Evolutionary conservation across 2,113 vertebrate species (phyloP).

Genomic region (Phoxinus phoxinus): DNA sequence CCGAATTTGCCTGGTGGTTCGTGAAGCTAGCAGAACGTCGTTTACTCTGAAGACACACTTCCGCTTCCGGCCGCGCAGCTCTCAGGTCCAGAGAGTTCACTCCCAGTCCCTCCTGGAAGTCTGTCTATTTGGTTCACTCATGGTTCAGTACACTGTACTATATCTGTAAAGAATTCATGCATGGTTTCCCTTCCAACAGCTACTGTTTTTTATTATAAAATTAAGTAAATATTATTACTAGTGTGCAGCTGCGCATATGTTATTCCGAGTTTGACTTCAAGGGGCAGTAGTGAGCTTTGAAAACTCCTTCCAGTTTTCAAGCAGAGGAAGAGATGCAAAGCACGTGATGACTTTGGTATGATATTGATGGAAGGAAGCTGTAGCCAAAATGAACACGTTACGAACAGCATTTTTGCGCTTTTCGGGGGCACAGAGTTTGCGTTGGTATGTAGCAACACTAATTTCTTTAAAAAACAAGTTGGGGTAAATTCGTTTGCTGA

Average conservation of each 20-base stretch:
- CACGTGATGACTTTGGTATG: conserved; percentile 38
- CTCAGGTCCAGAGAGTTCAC: not conserved
- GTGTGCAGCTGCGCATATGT: not conserved
- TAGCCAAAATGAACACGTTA: conserved; percentile 37
- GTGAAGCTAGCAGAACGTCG: not conserved
- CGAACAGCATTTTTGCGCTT: conserved; percentile 23
- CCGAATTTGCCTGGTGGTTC: not conserved
- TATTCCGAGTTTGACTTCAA: not conserved
- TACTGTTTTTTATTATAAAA: not conserved
- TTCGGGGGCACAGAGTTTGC: not conserved
- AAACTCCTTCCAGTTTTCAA: not conserved
- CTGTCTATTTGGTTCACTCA: not conserved
- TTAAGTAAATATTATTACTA: not conserved
- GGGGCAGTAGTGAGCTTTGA: conserved; percentile 25
- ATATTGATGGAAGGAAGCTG: not conserved
- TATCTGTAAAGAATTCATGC: not conserved
- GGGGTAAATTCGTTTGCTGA: not conserved
- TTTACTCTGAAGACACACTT: not conserved
- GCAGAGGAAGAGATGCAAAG: not conserved
- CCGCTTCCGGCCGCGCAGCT: conserved; percentile 23
- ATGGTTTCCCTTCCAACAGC: not conserved
- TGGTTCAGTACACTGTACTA: not conserved
- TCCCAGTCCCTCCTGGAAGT: not conserved
- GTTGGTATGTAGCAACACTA: conserved; percentile 27
- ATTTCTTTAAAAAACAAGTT: not conserved